Evolutionary conservation across 1,140 invertebrate species (phyloP).

Genomic region (Hestina assimilis): DNA sequence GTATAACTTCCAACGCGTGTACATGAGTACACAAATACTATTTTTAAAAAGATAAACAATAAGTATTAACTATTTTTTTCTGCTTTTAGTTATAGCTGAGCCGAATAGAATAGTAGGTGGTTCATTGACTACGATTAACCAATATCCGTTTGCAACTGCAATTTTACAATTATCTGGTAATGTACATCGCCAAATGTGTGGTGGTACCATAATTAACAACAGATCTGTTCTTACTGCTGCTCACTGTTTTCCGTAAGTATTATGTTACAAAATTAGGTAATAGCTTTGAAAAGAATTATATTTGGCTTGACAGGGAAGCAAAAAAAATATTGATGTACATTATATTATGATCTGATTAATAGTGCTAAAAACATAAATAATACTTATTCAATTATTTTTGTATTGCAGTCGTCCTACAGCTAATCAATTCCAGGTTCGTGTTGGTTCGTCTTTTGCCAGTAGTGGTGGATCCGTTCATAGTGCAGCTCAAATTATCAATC

Average conservation of each 20-base stretch:
- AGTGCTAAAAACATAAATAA: too few species aligned
- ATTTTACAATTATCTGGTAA: background rate
- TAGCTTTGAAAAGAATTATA: background rate
- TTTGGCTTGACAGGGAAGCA: too few species aligned
- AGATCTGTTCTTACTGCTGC: conserved; percentile 39
- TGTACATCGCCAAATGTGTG: conserved; percentile 35
- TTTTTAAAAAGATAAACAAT: too few species aligned
- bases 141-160: conserved; percentile 2
- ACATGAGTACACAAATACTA: too few species aligned
- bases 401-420: background rate
- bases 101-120: conserved; percentile 8
- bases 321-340: too few species aligned
- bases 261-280: too few species aligned
- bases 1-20: too few species aligned
- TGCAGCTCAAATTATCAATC: conserved; percentile 5
- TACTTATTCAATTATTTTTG: too few species aligned
- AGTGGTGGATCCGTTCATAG: conserved; percentile 26
- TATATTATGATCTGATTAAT: too few species aligned
- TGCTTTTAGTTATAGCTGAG: background rate
- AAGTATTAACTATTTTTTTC: too few species aligned
- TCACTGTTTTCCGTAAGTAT: conserved; percentile 42
- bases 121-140: background rate
- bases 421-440: conserved; percentile 21
- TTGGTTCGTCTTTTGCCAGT: conserved; percentile 25
- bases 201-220: conserved; percentile 42